Evolutionary conservation across 2,888 invertebrate genomes (phyloP).

Genomic region (Seladonia tumulorum): DNA sequence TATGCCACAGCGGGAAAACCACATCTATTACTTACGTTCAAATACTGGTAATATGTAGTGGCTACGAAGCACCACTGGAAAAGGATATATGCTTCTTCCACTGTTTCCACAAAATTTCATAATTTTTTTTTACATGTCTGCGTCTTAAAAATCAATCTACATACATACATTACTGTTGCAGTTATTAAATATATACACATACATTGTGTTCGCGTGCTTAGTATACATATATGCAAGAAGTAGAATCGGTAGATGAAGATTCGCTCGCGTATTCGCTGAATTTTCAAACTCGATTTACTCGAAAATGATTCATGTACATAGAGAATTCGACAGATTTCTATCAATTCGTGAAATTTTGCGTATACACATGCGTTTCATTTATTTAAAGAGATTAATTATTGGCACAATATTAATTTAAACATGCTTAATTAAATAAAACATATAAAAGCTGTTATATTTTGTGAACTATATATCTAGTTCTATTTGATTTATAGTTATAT

Average conservation of each 20-base stretch:
- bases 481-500: not conserved
- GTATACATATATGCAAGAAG: not conserved
- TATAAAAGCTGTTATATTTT: not conserved
- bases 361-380: not conserved
- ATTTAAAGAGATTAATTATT: not conserved
- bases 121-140: not conserved
- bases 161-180: not conserved
- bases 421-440: not conserved
- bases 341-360: not conserved
- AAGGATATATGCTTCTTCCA: not conserved
- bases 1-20: not conserved
- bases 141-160: not conserved
- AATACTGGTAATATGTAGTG: not conserved
- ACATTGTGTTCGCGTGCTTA: not conserved
- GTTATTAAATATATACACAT: not conserved
- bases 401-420: not conserved
- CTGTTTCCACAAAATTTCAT: not conserved
- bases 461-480: not conserved
- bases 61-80: not conserved
- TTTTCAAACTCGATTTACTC: no score
- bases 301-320: not conserved
- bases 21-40: constrained; percentile 4
- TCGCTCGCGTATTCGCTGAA: no score
- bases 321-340: not conserved
- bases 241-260: no score